Evolutionary conservation across 2,888 invertebrate genomes (phyloP), one percentile per base, ranked within the genome.

Genomic region (Craniophora ligustri): DNA sequence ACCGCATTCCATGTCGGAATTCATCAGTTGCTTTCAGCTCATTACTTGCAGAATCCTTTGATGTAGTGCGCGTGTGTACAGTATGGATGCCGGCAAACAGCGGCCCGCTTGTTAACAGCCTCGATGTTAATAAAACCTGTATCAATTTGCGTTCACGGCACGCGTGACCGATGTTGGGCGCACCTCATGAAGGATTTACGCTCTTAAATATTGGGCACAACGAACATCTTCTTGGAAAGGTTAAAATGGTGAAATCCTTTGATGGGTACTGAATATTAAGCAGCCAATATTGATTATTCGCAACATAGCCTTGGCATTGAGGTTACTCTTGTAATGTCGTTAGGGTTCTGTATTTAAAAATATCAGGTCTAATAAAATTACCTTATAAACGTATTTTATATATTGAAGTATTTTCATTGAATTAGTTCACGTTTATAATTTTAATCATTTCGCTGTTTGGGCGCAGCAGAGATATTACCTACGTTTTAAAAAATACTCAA

Each of bases 81-180:
- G 42, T 49, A 42, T 41, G 61, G 64, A 38, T 66, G 69, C 71
- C 58, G 63, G 67, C 81, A 84, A 85, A 87, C 88, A 86, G 84
- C 82, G 81, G 77, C 68, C 66, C 80, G 81, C 83, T 85, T 85
- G 82, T 85, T 84, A 84, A 75, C 76, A 76, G 67, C 74, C 65
- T 62, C 67, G 67, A 58, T 74, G 74, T 81, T 79, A 71, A 81
- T 78, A 81, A 85, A 86, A 85, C 82, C 77, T 82, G 80, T 79
- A 84, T 75, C 82, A 84, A 89, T 91, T 89, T 84, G 85, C 69
- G 84, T 87, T 87, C 89, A 63, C 67, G 68, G 80, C 89, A 89
- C 89, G 88, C 81, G 58, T 64, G 80, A 74, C 58, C 69, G 70
- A 76, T 75, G 78, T 78, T 79, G 76, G 78, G 78, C 75, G 85